Conservation (phyloP, 2,888 invertebrate species). For the Drosophila kambysellisi region DNA sequence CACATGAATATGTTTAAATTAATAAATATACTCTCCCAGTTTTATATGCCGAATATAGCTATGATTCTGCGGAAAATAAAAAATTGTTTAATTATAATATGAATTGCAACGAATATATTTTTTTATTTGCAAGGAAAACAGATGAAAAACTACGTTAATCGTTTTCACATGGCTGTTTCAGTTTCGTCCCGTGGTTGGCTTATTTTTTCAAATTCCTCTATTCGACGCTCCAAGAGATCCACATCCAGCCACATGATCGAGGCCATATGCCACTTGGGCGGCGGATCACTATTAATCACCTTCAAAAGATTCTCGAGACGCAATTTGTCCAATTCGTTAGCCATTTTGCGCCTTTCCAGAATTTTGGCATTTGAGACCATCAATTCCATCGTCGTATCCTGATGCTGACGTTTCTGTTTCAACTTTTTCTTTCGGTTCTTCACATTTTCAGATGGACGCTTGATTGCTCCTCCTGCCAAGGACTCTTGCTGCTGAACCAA, state of each 20-base stretch:
- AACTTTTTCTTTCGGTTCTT: not conserved
- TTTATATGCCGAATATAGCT: too few species aligned
- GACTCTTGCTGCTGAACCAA: not conserved
- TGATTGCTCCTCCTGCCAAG: not conserved
- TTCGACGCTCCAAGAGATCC: slow-evolving; percentile 39
- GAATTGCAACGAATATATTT: not conserved
- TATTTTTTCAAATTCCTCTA: slow-evolving; percentile 21
- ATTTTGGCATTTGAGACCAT: not conserved
- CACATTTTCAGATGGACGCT: not conserved
- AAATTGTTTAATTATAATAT: too few species aligned
- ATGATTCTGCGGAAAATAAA: too few species aligned
- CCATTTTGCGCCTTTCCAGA: slow-evolving; percentile 7
- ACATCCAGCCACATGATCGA: slow-evolving; percentile 53
- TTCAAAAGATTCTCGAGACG: slow-evolving; percentile 15
- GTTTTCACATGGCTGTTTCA: not conserved
- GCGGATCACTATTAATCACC: slow-evolving; percentile 50
- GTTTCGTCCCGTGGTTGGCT: not conserved
- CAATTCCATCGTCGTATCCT: not conserved
- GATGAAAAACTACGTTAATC: not conserved
- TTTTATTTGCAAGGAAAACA: not conserved
- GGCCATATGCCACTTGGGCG: slow-evolving; percentile 53
- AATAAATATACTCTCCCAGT: too few species aligned
- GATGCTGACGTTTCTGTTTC: not conserved
- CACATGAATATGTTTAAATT: not conserved
- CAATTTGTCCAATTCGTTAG: slow-evolving; percentile 1